phyloP scores from a whole-genome alignment of 2,113 vertebrate species.

The Campylomormyrus tamandua region DNA sequence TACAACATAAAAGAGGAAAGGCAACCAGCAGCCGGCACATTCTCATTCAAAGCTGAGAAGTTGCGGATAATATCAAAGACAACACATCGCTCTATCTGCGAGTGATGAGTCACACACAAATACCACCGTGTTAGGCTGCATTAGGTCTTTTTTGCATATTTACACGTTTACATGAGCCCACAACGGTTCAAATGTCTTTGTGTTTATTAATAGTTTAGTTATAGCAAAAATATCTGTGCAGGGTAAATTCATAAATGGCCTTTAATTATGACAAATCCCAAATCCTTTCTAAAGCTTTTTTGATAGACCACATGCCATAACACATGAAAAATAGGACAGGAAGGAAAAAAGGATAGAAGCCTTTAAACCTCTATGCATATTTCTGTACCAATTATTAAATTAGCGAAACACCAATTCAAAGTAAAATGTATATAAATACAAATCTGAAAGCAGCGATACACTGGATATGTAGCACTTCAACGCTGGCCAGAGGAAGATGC shows the following conservation, averaged over 20 bases:
- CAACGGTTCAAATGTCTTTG: background rate
- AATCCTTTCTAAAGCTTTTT: background rate
- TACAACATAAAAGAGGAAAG: background rate
- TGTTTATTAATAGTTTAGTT: background rate
- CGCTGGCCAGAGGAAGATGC: background rate
- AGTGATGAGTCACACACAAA: background rate
- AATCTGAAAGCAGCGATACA: background rate
- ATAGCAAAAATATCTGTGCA: background rate
- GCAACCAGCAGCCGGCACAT: background rate
- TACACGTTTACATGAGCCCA: background rate
- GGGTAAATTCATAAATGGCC: background rate
- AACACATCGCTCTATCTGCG: background rate
- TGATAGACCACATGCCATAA: background rate
- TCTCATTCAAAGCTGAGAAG: background rate
- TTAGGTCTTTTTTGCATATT: background rate
- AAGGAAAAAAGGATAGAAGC: background rate
- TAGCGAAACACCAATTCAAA: background rate
- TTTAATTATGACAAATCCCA: background rate
- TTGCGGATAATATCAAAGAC: background rate
- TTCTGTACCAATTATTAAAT: background rate
- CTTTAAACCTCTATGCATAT: background rate
- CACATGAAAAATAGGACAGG: background rate
- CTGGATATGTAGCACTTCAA: background rate
- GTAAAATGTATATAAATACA: background rate
- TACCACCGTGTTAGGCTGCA: background rate